Evolutionary conservation across 1,140 invertebrate species (phyloP).

Genomic region (Ylistrum balloti): DNA sequence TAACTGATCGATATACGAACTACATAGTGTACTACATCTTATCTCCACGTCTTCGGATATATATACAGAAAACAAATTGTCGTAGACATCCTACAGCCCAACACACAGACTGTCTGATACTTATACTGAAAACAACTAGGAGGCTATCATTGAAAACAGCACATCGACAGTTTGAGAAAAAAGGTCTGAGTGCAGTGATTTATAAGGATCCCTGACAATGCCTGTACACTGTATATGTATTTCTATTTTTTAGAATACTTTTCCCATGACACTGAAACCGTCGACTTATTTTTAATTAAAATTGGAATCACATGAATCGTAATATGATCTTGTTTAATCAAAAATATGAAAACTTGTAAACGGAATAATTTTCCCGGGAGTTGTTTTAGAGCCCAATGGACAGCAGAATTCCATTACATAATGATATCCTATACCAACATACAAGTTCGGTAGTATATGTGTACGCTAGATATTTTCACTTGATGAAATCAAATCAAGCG

Average conservation of each 20-base stretch:
- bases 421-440: not conserved
- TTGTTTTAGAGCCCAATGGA: not conserved
- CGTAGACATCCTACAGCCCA: not conserved
- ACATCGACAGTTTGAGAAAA: too few relatives aligned
- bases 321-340: not conserved
- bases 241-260: too few relatives aligned
- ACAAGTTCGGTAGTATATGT: not conserved
- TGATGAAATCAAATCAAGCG: conserved; percentile 34
- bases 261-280: too few relatives aligned
- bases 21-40: not conserved
- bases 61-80: conserved; percentile 14
- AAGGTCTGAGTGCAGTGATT: too few relatives aligned
- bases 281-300: not conserved
- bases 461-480: not conserved
- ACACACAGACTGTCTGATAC: not conserved
- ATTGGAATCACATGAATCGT: not conserved
- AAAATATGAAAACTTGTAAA: not conserved
- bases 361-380: not conserved
- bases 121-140: too few relatives aligned
- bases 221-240: too few relatives aligned
- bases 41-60: not conserved
- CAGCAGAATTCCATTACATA: not conserved
- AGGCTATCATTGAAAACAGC: too few relatives aligned
- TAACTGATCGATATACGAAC: not conserved
- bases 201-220: too few relatives aligned